Evolutionary conservation across 2,888 invertebrate species (phyloP), one percentile per base, ranked within the genome.

Genomic region (Eupithecia inturbata): DNA sequence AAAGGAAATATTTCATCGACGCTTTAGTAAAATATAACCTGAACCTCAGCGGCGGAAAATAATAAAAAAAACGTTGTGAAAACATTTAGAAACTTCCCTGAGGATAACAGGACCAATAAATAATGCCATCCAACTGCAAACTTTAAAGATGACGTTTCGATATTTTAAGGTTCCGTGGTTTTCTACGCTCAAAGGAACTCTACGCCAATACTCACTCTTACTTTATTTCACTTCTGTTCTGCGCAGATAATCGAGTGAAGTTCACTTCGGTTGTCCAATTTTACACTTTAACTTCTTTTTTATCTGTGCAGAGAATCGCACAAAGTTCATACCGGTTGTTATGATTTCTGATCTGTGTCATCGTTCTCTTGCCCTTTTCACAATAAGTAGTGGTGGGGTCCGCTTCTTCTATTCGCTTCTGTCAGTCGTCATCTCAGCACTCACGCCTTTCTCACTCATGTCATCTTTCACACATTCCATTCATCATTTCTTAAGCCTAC

Each of bases 1-100:
- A 71, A 74, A 71, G 64, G 69, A 74, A 74, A 74, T 63, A 70
- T 73, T 70, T 64, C 68, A 71, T 33, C 60, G 71, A 66, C 33
- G 71, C 66, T 39, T 73, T 39, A 22, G 28, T 26, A 70, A 67
- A 70, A 73, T 71, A 36, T 60, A 22, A 26, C 26, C 57, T 5
- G 12, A 57, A 57, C 22, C 26, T 12, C 57, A 26, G 26, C 14
- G 26, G 22, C 14, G 53, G 57, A 57, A 26, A 57, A 57, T 26
- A 57, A 57, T 57, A 57, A 57, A n/a, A 45, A 45, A 53, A 53
- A 10, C 53, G 22, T 10, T n/a, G n/a, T 10, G 22, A 10, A 53
- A 53, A 53, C 22, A 53, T 53, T 53, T 10, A 53, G 22, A 53
- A 53, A n/a, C 49, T 3, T 26, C 26, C 57, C 14, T 12, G 26